Conservation (phyloP, 1,140 invertebrate genomes). For the Adoxophyes honmai region DNA sequence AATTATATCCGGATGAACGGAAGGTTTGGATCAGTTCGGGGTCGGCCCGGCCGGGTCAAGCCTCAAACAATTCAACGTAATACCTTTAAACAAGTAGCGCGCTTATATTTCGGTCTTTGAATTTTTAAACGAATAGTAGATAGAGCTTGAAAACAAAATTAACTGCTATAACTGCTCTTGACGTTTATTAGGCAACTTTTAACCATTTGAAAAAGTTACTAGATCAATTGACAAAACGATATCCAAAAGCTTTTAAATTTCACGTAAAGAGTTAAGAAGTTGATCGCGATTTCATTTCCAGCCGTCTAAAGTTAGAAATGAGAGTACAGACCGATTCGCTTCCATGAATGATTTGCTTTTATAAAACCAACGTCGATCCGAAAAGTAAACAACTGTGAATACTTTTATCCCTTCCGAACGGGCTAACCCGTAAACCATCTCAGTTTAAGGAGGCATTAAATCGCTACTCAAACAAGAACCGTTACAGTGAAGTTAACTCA, state of each 20-base stretch:
- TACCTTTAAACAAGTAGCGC: background rate
- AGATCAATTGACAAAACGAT: background rate
- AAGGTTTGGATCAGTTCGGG: constrained; percentile 27
- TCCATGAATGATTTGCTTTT: constrained; percentile 65
- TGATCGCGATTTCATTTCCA: background rate
- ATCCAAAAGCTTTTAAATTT: constrained; percentile 11
- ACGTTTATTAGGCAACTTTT: background rate
- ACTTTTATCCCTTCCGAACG: constrained; percentile 69
- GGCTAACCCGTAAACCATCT: constrained; percentile 75
- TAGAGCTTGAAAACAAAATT: no score
- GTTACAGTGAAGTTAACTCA: constrained; percentile 75
- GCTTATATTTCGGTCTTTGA: background rate
- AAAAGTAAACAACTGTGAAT: constrained; percentile 65
- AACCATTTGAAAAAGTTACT: background rate
- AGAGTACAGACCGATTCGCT: constrained; percentile 24
- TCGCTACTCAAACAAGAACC: constrained; percentile 76
- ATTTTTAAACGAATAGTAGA: background rate
- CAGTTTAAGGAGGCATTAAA: constrained; percentile 76
- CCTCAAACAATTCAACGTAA: background rate
- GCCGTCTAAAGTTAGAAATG: constrained; percentile 3
- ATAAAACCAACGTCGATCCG: constrained; percentile 50
- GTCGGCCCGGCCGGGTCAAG: constrained; percentile 16
- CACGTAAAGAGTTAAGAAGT: background rate
- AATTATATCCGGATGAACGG: constrained; percentile 53
- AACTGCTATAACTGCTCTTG: background rate